A percentile compares a stretch with the other conserved stretches of the same genome.
Evolutionary conservation across 2,888 invertebrate genomes (phyloP).

Genomic region (Ceraclea dissimilis): DNA sequence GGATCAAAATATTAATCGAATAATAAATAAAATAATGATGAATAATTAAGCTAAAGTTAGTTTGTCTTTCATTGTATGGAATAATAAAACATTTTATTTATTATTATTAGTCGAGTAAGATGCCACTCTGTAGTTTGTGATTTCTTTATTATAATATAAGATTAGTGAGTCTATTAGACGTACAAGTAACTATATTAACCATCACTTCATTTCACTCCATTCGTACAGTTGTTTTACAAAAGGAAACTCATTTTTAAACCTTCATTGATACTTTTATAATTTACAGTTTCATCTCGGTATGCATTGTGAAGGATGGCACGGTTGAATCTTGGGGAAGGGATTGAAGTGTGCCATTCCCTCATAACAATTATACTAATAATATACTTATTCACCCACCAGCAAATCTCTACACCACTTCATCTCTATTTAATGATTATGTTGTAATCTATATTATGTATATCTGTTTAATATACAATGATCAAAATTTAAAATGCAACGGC

Average conservation of each 20-base stretch:
- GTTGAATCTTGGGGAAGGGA: constrained; percentile 48
- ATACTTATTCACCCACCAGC: not conserved
- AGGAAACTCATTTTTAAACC: constrained; percentile 14
- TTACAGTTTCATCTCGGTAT: constrained; percentile 16
- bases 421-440: not conserved
- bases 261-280: constrained; percentile 11
- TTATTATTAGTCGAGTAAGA: constrained; percentile 10
- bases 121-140: constrained; percentile 18
- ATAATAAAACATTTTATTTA: not conserved
- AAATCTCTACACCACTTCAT: not conserved
- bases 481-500: not conserved
- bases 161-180: not conserved
- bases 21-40: constrained; percentile 13
- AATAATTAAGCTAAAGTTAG: no score
- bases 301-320: constrained; percentile 34
- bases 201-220: no score
- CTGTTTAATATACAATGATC: no score
- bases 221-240: not conserved
- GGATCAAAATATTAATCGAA: constrained; percentile 22
- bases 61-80: not conserved
- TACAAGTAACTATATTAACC: not conserved
- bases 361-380: constrained; percentile 1
- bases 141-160: constrained; percentile 20
- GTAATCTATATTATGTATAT: no score
- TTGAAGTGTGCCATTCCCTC: constrained; percentile 35